These are phyloP conservation scores for Tinea pellionella DNA, from an alignment of 2,888 invertebrate species.

Conservation along the genomic window DNA sequence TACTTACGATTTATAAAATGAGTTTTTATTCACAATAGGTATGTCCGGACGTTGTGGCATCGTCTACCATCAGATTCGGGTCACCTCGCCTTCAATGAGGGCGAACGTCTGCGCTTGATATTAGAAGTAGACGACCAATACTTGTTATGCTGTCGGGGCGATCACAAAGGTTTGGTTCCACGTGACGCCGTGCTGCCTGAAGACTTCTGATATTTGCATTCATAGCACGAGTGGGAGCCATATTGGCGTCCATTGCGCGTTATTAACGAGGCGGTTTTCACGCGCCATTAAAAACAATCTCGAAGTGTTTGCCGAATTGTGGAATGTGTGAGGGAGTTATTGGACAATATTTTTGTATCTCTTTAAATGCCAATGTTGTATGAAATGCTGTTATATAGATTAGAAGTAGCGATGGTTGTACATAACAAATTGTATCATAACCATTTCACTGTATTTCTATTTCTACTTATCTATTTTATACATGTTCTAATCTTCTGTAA, in stretches of 20 bases:
- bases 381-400: not conserved
- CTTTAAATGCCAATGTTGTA: not conserved
- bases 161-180: slow-evolving; percentile 81
- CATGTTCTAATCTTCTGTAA: slow-evolving; percentile 2
- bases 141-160: slow-evolving; percentile 79
- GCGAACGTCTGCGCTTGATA: slow-evolving; percentile 77
- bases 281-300: not conserved
- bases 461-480: slow-evolving; percentile 11
- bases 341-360: not conserved
- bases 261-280: slow-evolving; percentile 16
- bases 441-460: not conserved
- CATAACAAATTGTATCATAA: not conserved
- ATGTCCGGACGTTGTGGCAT: slow-evolving; percentile 80
- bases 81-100: slow-evolving; percentile 81
- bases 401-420: not conserved
- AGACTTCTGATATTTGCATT: slow-evolving; percentile 57
- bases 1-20: too few species aligned
- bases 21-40: slow-evolving; percentile 41
- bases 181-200: slow-evolving; percentile 73
- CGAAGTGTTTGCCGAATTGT: not conserved
- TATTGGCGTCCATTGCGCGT: slow-evolving; percentile 46
- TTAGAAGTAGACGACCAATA: slow-evolving; percentile 82
- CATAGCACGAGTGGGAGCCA: slow-evolving; percentile 56
- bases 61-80: slow-evolving; percentile 82
- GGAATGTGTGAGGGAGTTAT: not conserved